phyloP scores from a whole-genome alignment of 1,140 invertebrate species.

The Scylla paramamosain region DNA sequence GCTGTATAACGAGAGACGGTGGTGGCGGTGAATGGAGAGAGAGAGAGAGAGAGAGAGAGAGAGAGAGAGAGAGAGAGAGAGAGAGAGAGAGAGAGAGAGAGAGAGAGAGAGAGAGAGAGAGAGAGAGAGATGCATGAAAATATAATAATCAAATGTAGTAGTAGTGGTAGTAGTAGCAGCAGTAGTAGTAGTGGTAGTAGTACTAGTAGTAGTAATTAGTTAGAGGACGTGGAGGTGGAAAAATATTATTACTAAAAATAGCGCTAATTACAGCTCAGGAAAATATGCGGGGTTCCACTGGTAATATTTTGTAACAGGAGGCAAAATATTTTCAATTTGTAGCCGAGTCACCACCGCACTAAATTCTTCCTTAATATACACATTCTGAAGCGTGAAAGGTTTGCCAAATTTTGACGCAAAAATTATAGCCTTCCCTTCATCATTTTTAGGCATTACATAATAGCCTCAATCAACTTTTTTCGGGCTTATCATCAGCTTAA shows the following conservation, averaged over 20 bases:
- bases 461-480: slow-evolving; percentile 17
- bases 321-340: slow-evolving; percentile 7
- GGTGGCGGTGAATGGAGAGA: background rate
- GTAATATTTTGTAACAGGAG: background rate
- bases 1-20: background rate
- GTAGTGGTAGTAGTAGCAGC: background rate
- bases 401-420: slow-evolving; percentile 22
- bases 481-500: slow-evolving; percentile 4
- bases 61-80: background rate
- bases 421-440: slow-evolving; percentile 10
- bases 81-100: background rate
- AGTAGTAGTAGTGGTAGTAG: slow-evolving; percentile 22
- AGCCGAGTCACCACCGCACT: background rate
- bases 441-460: slow-evolving; percentile 24
- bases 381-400: background rate
- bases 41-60: background rate
- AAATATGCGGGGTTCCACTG: background rate
- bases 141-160: too few species aligned
- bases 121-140: background rate
- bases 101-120: background rate
- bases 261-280: background rate
- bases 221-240: too few species aligned
- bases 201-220: background rate
- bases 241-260: background rate
- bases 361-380: slow-evolving; percentile 5